Percentiles rank a stretch among this genome's conserved stretches.
These are phyloP conservation scores for Ceratitis capitata DNA, from an alignment of 1,140 invertebrate genomes.

Conservation along the genomic window DNA sequence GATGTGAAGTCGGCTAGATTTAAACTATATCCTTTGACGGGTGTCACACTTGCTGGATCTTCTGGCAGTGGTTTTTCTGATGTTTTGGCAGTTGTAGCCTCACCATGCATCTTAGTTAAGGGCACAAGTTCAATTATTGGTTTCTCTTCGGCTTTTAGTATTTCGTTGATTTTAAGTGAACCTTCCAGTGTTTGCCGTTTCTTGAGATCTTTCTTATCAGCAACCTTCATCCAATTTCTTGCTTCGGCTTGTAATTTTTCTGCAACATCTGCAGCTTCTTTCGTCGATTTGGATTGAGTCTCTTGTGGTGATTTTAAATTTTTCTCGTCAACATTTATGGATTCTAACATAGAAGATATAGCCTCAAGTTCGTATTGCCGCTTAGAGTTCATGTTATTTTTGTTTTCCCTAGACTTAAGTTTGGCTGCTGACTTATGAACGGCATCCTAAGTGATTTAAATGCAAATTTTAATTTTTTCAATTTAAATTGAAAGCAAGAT, in stretches of 20 bases:
- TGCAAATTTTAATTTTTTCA: too few relatives aligned
- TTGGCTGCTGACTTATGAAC: conserved; percentile 46
- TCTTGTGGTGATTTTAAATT: conserved; percentile 27
- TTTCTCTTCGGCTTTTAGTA: conserved; percentile 58
- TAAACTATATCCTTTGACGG: conserved; percentile 55
- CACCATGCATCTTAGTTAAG: conserved; percentile 2
- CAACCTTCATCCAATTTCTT: conserved; percentile 57
- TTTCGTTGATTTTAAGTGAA: conserved; percentile 60
- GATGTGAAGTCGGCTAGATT: conserved; percentile 57
- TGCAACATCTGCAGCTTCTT: conserved; percentile 41
- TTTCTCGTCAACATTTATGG: conserved; percentile 48
- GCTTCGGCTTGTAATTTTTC: conserved; percentile 47
- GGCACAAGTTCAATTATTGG: conserved; percentile 43
- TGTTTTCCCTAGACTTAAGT: conserved; percentile 53
- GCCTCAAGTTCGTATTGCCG: conserved; percentile 60
- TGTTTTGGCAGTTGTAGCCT: conserved; percentile 43
- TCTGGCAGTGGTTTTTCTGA: conserved; percentile 43
- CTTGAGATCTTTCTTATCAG: conserved; percentile 60
- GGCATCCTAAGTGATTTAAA: conserved; percentile 43
- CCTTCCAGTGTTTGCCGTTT: conserved; percentile 48
- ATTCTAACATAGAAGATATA: conserved; percentile 58
- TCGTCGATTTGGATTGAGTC: conserved; percentile 41
- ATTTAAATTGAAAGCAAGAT: too few relatives aligned
- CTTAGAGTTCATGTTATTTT: conserved; percentile 46
- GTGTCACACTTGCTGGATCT: conserved; percentile 39